A percentile compares a stretch with the other conserved stretches of the same genome.
These are phyloP conservation scores for Cardinalis cardinalis DNA, from an alignment of 2,113 vertebrate species.

Conservation along the genomic window DNA sequence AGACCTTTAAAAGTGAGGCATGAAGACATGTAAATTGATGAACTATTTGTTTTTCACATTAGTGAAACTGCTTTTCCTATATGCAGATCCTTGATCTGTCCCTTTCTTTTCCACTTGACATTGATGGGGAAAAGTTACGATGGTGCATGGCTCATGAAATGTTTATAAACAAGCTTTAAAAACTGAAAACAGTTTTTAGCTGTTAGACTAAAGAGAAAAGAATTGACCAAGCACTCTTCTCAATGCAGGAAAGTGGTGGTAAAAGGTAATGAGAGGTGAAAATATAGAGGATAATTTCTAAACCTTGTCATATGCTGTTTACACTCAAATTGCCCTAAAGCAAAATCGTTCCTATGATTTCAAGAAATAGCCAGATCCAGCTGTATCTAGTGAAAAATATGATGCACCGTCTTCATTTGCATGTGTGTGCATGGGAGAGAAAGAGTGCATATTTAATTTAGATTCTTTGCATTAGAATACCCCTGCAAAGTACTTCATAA, in stretches of 20 bases:
- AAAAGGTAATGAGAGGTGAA: neutral
- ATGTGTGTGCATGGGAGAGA: neutral
- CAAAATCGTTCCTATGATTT: neutral
- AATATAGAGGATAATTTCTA: neutral
- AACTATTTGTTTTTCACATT: neutral
- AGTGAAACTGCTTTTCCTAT: neutral
- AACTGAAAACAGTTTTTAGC: neutral
- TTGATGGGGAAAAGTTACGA: neutral
- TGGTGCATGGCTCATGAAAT: neutral
- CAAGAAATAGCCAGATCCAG: neutral
- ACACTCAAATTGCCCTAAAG: neutral
- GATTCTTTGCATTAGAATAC: neutral
- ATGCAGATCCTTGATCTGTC: neutral
- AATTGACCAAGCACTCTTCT: neutral
- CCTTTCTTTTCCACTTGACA: neutral
- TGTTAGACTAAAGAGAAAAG: neutral
- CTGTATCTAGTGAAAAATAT: neutral
- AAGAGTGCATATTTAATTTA: neutral
- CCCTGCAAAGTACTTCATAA: neutral
- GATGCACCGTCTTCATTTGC: neutral
- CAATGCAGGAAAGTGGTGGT: neutral
- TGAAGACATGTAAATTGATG: neutral
- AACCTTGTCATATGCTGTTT: neutral
- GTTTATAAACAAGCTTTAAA: neutral
- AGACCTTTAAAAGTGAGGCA: neutral